A percentile compares a stretch with the other conserved stretches of the same genome.
These are phyloP conservation scores for Drosophila punjabiensis DNA, from an alignment of 1,140 invertebrate species.

Conservation along the genomic window DNA sequence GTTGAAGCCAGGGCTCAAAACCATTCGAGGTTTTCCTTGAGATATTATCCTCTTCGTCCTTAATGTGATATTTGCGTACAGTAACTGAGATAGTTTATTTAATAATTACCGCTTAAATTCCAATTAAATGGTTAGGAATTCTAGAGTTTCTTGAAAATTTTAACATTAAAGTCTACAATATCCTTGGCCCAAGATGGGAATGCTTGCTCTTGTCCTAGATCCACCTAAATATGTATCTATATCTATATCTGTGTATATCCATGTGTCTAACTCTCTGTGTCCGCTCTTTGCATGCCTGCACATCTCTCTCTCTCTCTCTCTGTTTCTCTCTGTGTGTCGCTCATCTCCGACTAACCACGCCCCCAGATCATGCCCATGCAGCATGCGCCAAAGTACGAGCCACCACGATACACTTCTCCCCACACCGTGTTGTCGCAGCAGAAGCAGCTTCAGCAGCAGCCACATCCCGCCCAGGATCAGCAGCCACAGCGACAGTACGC, in stretches of 20 bases:
- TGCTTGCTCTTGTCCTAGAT: background rate
- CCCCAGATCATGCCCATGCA: constrained; percentile 83
- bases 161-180: background rate
- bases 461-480: constrained; percentile 54
- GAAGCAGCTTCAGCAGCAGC: constrained; percentile 80
- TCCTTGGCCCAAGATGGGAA: background rate
- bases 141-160: too few species aligned
- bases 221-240: constrained; percentile 1
- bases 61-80: background rate
- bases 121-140: background rate
- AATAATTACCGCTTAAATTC: constrained; percentile 4
- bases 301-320: constrained; percentile 37
- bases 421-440: constrained; percentile 86
- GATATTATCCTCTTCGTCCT: background rate
- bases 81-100: constrained; percentile 12
- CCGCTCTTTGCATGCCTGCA: constrained; percentile 67
- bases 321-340: constrained; percentile 27
- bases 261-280: constrained; percentile 53
- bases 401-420: constrained; percentile 86
- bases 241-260: constrained; percentile 54
- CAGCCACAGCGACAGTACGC: constrained; percentile 86
- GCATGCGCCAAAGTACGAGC: constrained; percentile 85
- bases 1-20: background rate
- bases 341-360: constrained; percentile 49
- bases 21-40: background rate